A percentile compares a stretch with the other conserved stretches of the same genome.
Evolutionary conservation across 2,797 vertebrate genomes (phyloP).

Genomic region (Megaceryle alcyon): DNA sequence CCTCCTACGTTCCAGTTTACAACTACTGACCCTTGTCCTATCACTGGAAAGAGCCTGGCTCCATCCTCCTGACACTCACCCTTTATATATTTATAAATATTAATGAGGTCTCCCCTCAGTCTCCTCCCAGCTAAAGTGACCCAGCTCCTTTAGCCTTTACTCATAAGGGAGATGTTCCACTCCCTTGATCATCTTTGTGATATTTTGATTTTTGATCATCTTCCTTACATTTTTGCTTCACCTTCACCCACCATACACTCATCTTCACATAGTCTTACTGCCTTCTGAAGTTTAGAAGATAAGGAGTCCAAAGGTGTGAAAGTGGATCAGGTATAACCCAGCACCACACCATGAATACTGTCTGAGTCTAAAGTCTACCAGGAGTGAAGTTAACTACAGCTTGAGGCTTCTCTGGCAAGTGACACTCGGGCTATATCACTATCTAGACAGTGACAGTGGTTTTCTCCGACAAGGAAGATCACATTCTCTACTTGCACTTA

Average conservation of each 20-base stretch:
- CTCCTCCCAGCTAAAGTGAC: no score
- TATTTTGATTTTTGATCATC: no score
- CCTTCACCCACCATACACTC: neutral
- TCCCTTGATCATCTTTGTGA: no score
- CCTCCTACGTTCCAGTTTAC: no score
- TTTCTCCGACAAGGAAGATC: neutral
- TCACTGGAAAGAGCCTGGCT: no score
- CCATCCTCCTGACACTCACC: no score
- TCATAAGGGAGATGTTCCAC: no score
- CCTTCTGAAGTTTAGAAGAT: neutral
- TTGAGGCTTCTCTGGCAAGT: neutral
- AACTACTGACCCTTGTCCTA: no score
- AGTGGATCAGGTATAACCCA: no score
- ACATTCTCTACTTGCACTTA: neutral
- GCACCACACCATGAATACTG: accelerated
- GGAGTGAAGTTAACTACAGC: accelerated
- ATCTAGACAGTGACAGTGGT: neutral
- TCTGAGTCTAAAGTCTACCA: neutral
- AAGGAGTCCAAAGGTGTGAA: neutral
- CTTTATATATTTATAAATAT: no score
- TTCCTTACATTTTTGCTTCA: neutral
- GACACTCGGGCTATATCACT: accelerated
- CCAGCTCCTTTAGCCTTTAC: no score
- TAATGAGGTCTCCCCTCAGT: no score
- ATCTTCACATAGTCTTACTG: neutral